These are phyloP conservation scores for Drosophila anceps DNA, from an alignment of 2,888 invertebrate genomes.

Conservation along the genomic window DNA sequence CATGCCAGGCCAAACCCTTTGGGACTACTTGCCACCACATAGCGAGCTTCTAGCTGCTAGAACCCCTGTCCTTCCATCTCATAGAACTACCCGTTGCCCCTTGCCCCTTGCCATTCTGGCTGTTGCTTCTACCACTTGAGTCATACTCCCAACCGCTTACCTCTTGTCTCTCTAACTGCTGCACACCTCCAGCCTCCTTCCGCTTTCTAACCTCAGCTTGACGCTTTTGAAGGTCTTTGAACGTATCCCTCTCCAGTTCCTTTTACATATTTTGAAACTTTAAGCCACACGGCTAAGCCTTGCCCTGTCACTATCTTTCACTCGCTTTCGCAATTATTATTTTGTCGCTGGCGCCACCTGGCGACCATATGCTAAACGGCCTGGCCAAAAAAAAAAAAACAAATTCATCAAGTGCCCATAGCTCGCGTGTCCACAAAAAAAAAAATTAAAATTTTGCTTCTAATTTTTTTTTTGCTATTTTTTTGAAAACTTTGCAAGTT, in stretches of 20 bases:
- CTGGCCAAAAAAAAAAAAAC: conserved; percentile 31
- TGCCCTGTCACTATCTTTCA: not conserved
- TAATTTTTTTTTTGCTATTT: conserved; percentile 9
- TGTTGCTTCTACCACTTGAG: too few relatives aligned
- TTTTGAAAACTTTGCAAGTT: conserved; percentile 38
- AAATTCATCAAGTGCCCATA: conserved; percentile 54
- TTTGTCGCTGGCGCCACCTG: conserved; percentile 48
- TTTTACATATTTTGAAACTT: not conserved
- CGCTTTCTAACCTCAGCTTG: not conserved
- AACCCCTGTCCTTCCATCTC: not conserved
- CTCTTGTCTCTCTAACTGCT: not conserved
- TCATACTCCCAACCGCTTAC: not conserved
- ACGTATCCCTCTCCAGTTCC: too few relatives aligned
- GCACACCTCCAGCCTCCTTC: not conserved
- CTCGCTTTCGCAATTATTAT: conserved; percentile 24
- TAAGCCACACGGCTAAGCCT: not conserved
- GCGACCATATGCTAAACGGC: conserved; percentile 54
- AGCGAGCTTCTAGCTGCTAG: not conserved
- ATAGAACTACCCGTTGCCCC: too few relatives aligned
- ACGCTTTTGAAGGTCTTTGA: not conserved
- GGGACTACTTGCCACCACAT: conserved; percentile 1
- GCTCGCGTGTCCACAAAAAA: conserved; percentile 26
- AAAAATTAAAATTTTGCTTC: conserved; percentile 35
- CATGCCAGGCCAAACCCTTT: not conserved
- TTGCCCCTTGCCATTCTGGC: not conserved